phyloP scores from a whole-genome alignment of 2,888 invertebrate species.

The Hydroisotoma schaefferi region DNA sequence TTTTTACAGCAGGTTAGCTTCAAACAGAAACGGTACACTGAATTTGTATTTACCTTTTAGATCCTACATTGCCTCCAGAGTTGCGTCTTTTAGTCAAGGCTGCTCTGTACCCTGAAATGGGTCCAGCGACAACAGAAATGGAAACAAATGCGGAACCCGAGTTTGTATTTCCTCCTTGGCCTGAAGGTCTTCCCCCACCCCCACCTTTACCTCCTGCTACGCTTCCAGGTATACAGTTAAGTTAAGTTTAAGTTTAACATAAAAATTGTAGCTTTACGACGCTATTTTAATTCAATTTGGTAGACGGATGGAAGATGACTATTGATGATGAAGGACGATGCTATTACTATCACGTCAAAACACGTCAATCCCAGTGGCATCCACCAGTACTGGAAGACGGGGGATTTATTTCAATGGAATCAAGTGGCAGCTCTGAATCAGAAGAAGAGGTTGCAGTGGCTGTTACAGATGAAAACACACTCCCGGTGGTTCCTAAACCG shows the following conservation, averaged over 20 bases:
- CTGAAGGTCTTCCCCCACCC: slow-evolving; percentile 50
- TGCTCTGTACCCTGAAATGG: slow-evolving; percentile 29
- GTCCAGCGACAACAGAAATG: neutral
- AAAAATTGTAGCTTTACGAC: neutral
- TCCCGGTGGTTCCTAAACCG: slow-evolving; percentile 3
- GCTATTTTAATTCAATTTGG: neutral
- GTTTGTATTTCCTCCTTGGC: slow-evolving; percentile 49
- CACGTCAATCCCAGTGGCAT: slow-evolving; percentile 74
- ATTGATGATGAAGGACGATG: slow-evolving; percentile 75
- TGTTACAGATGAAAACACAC: slow-evolving; percentile 50
- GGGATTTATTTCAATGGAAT: slow-evolving; percentile 15
- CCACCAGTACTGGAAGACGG: slow-evolving; percentile 57
- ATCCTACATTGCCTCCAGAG: slow-evolving; percentile 43
- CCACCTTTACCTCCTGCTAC: slow-evolving; percentile 51
- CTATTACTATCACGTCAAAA: slow-evolving; percentile 86
- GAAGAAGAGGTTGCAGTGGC: slow-evolving; percentile 48
- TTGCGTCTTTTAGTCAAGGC: slow-evolving; percentile 35
- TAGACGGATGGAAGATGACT: slow-evolving; percentile 79
- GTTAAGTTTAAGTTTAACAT: slow-evolving; percentile 50
- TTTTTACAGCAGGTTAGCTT: neutral
- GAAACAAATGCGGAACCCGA: slow-evolving; percentile 46
- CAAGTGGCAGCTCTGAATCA: slow-evolving; percentile 27
- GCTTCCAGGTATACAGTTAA: slow-evolving; percentile 54
- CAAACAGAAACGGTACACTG: neutral
- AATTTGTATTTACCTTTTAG: slow-evolving; percentile 27